A percentile compares a stretch with the other conserved stretches of the same genome.
phyloP scores from a whole-genome alignment of 2,888 invertebrate genomes.

The Cyrtodaria siliqua region DNA sequence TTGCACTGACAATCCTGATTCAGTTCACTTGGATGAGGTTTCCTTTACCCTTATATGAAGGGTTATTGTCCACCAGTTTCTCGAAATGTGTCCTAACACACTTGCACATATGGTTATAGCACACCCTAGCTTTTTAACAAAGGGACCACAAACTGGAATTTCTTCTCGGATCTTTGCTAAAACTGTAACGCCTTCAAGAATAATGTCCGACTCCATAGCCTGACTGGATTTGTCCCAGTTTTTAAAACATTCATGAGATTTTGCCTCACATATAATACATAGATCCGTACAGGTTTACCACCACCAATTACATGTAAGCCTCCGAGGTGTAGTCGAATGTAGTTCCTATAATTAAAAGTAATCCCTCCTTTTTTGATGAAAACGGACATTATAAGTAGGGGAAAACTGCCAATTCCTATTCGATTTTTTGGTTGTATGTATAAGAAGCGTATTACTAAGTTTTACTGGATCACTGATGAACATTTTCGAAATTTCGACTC shows the following conservation, averaged over 20 bases:
- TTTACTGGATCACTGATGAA: no score
- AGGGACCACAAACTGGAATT: constrained; percentile 19
- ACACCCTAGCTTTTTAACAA: constrained; percentile 45
- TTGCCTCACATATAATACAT: no score
- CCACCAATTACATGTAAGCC: no score
- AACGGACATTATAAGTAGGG: no score
- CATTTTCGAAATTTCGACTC: no score
- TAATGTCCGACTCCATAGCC: constrained; percentile 52
- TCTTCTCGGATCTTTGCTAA: constrained; percentile 24
- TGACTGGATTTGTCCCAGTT: constrained; percentile 54
- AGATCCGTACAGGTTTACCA: no score
- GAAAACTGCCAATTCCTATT: no score
- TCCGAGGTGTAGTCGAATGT: no score
- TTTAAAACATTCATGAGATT: constrained; percentile 40
- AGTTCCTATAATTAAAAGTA: no score
- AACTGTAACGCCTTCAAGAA: constrained; percentile 47
- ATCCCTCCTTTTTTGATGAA: no score
- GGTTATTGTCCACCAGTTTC: constrained; percentile 34
- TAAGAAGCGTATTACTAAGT: no score
- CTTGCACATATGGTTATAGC: constrained; percentile 45
- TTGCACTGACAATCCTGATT: constrained; percentile 10
- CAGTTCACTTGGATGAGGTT: constrained; percentile 10
- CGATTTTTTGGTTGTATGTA: no score
- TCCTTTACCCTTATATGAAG: constrained; percentile 33
- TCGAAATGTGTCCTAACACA: constrained; percentile 35